phyloP scores from a whole-genome alignment of 1,140 invertebrate species.

The Xylocopa sonorina region DNA sequence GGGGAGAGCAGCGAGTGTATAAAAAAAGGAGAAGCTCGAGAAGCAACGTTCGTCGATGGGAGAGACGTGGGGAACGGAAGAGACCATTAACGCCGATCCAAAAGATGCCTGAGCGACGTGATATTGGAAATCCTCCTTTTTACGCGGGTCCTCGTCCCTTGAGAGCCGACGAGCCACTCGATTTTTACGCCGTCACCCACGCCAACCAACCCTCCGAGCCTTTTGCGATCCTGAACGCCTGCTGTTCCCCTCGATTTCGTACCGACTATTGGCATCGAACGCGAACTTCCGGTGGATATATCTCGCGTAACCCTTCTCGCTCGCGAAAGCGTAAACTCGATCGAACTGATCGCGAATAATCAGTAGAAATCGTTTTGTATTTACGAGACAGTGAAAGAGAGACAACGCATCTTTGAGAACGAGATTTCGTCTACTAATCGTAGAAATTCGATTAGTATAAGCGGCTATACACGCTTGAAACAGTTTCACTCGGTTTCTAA shows the following conservation, averaged over 20 bases:
- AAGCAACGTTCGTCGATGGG: conserved; percentile 3
- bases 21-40: conserved; percentile 30
- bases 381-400: too few relatives aligned
- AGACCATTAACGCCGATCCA: conserved; percentile 52
- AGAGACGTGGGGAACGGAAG: conserved; percentile 28
- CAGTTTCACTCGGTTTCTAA: too few relatives aligned
- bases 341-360: not conserved
- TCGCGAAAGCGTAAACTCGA: not conserved
- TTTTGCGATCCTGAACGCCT: conserved; percentile 9
- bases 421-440: too few relatives aligned
- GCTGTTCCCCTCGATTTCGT: conserved; percentile 27
- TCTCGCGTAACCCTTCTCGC: conserved; percentile 4
- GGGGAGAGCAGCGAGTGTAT: not conserved
- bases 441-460: too few relatives aligned
- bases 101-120: conserved; percentile 49
- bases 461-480: too few relatives aligned
- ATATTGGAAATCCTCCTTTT: conserved; percentile 47
- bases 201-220: not conserved
- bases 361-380: too few relatives aligned
- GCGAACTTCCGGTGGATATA: conserved; percentile 16
- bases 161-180: conserved; percentile 40
- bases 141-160: conserved; percentile 20
- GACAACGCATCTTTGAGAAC: too few relatives aligned
- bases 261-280: conserved; percentile 6
- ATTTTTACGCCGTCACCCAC: conserved; percentile 26